Percentiles rank a stretch among this genome's conserved stretches.
Evolutionary conservation across 2,888 invertebrate species (phyloP).

Genomic region (Ctenicera cuprea): DNA sequence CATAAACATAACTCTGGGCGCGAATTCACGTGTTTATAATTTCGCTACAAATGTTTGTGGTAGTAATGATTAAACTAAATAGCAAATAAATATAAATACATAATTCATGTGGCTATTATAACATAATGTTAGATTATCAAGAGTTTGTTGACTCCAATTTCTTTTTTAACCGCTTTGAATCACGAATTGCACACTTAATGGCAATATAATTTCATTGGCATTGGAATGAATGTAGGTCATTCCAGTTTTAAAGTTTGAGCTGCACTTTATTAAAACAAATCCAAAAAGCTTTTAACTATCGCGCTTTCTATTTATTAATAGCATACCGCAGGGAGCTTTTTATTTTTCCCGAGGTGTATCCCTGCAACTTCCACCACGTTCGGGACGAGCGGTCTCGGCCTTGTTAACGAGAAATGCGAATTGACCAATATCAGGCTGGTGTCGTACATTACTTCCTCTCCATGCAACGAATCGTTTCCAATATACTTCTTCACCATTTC

Average conservation of each 20-base stretch:
- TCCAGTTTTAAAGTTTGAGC: not conserved
- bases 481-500: conserved; percentile 57
- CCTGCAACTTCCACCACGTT: conserved; percentile 75
- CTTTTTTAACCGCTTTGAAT: conserved; percentile 35
- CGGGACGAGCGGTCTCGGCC: conserved; percentile 72
- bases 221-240: conserved; percentile 24
- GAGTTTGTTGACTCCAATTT: conserved; percentile 34
- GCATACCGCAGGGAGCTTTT: conserved; percentile 61
- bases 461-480: conserved; percentile 52
- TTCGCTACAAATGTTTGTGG: conserved; percentile 4
- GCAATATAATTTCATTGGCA: conserved; percentile 36
- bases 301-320: conserved; percentile 18
- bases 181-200: conserved; percentile 39
- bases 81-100: conserved; percentile 37
- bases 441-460: conserved; percentile 68
- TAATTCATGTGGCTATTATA: conserved; percentile 37
- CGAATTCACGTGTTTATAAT: conserved; percentile 15
- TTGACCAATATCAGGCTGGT: conserved; percentile 74
- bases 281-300: not conserved
- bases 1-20: conserved; percentile 5
- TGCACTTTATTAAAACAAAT: not conserved
- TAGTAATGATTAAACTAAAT: conserved; percentile 2
- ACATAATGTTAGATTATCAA: conserved; percentile 32
- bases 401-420: conserved; percentile 71
- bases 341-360: conserved; percentile 71